phyloP scores from a whole-genome alignment of 2,113 vertebrate species.

The Perca fluviatilis region DNA sequence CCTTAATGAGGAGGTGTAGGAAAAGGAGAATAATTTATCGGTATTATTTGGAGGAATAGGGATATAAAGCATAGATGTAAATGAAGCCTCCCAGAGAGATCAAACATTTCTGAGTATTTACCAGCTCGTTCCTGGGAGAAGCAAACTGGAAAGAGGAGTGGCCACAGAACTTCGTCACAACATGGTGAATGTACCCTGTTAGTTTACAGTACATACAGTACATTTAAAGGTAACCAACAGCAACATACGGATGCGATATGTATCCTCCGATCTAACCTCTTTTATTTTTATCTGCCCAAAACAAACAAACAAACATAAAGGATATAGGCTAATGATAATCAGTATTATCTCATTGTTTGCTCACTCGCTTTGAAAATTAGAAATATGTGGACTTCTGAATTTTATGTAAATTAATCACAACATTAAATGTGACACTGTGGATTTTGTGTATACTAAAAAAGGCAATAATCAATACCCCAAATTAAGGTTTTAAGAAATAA shows the following conservation, averaged over 20 bases:
- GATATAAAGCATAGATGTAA: conserved; percentile 1
- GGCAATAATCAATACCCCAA: not conserved
- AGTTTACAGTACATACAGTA: not conserved
- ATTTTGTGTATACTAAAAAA: not conserved
- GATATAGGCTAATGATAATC: not conserved
- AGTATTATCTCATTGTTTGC: not conserved
- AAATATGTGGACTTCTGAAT: not conserved
- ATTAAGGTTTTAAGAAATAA: not conserved
- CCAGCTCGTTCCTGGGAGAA: conserved; percentile 25
- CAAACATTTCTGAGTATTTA: conserved; percentile 30
- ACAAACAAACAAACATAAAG: not conserved
- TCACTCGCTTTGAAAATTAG: not conserved
- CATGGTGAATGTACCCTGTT: not conserved
- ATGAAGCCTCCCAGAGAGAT: conserved; percentile 25
- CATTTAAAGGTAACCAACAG: not conserved
- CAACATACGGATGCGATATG: not conserved
- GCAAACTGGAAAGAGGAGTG: conserved; percentile 72
- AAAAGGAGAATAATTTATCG: not conserved
- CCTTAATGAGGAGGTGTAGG: not conserved
- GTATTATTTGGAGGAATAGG: not conserved
- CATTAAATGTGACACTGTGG: not conserved
- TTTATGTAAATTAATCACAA: not conserved
- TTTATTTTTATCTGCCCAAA: not conserved
- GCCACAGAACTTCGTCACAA: conserved; percentile 49
- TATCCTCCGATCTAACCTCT: not conserved